These are phyloP conservation scores for Ooceraea biroi DNA, from an alignment of 1,140 invertebrate species.

Conservation along the genomic window DNA sequence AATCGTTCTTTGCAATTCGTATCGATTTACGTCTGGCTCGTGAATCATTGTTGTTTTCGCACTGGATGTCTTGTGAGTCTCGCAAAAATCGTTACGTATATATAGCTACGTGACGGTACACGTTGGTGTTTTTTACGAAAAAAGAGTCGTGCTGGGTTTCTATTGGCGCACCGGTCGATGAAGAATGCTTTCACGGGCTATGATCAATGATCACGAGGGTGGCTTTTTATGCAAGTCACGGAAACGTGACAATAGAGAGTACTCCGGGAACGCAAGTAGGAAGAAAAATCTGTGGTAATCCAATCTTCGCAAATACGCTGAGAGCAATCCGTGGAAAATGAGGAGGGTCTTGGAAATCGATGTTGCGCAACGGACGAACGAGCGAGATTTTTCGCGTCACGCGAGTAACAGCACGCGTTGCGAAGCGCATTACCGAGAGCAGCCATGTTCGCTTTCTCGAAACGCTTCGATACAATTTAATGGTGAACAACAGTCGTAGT, in stretches of 20 bases:
- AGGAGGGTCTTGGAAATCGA: constrained; percentile 48
- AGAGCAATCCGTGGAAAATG: constrained; percentile 47
- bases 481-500: constrained; percentile 62
- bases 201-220: constrained; percentile 36
- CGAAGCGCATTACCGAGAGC: not conserved
- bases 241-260: not conserved
- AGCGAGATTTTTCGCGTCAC: constrained; percentile 10
- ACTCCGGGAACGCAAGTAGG: not conserved
- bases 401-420: not conserved
- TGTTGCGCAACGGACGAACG: constrained; percentile 22
- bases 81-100: not conserved
- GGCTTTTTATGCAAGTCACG: constrained; percentile 28
- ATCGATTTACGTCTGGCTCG: constrained; percentile 2
- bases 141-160: not conserved
- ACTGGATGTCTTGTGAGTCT: not conserved
- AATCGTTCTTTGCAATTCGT: not conserved
- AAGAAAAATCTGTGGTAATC: constrained; percentile 25
- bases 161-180: not conserved
- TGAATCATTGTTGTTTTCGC: not conserved
- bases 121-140: not conserved
- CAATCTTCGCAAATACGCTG: constrained; percentile 37
- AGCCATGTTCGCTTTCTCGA: constrained; percentile 24
- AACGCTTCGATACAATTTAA: constrained; percentile 62
- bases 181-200: constrained; percentile 24
- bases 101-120: no score